Evolutionary conservation across 2,888 invertebrate species (phyloP).

Genomic region (Ophion obscuratus): DNA sequence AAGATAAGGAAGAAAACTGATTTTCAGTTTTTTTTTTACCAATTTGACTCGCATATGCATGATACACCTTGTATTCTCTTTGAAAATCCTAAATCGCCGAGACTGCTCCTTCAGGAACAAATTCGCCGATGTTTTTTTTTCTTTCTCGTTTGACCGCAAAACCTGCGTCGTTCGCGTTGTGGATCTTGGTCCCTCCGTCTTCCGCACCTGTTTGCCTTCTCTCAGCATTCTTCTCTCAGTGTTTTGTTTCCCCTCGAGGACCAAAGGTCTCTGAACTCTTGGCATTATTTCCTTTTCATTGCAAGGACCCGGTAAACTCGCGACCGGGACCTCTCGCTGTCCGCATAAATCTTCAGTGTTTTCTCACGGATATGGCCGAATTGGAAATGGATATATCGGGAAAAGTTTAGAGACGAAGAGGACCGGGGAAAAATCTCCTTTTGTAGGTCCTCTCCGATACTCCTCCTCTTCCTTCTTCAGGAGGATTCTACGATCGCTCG

Average conservation of each 20-base stretch:
- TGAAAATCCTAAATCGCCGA: not conserved
- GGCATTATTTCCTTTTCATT: not conserved
- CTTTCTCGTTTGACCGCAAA: conserved; percentile 29
- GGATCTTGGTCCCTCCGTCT: conserved; percentile 22
- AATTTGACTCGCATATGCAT: not conserved
- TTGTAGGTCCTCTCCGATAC: not conserved
- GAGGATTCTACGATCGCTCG: not conserved
- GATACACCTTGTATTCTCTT: conserved; percentile 22
- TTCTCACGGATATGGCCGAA: conserved; percentile 4
- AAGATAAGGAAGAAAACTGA: not conserved
- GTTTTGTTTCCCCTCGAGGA: conserved; percentile 1
- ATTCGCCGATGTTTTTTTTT: conserved; percentile 13
- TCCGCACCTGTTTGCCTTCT: conserved; percentile 18
- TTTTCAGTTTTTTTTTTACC: not conserved
- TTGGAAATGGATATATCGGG: not conserved
- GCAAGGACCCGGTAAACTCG: not conserved
- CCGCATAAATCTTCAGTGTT: not conserved
- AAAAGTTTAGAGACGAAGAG: not conserved
- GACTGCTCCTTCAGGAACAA: conserved; percentile 21
- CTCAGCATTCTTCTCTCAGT: conserved; percentile 3
- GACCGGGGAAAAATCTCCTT: not conserved
- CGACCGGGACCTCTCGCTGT: not conserved
- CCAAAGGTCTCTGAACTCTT: not conserved
- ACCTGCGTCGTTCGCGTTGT: conserved; percentile 8
- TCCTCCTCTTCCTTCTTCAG: not conserved